Conservation (phyloP, 2,797 vertebrate genomes). For the Rhynchonycteris naso region DNA sequence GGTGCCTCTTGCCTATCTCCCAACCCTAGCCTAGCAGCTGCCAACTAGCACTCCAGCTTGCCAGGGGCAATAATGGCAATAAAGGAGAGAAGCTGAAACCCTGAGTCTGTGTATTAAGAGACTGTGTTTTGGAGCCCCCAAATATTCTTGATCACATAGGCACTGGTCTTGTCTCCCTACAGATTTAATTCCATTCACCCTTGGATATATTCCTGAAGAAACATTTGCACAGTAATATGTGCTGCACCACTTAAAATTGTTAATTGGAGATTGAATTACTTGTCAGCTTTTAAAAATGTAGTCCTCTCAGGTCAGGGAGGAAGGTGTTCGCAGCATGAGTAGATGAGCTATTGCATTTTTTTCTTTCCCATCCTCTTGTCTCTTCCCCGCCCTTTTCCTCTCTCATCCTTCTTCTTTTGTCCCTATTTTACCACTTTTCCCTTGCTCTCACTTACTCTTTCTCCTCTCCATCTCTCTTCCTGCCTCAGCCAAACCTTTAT, state of each 20-base stretch:
- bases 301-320: conserved; percentile 79
- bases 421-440: conserved; percentile 31
- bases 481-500: conserved; percentile 52
- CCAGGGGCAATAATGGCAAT: not conserved
- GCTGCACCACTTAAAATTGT: conserved; percentile 83
- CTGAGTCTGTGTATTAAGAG: conserved; percentile 38
- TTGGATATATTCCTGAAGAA: conserved; percentile 79
- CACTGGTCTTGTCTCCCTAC: conserved; percentile 39
- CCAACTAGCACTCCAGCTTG: not conserved
- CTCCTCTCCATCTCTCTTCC: not conserved
- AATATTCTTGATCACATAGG: conserved; percentile 8
- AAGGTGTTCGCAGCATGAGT: conserved; percentile 69
- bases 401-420: conserved; percentile 50
- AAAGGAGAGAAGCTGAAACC: not conserved
- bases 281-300: conserved; percentile 85
- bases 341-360: conserved; percentile 72
- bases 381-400: not conserved
- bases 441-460: conserved; percentile 17
- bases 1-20: not conserved
- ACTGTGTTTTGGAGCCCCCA: conserved; percentile 5
- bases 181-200: conserved; percentile 74
- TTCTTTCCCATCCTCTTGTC: not conserved
- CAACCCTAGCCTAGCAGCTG: not conserved
- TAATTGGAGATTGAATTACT: conserved; percentile 87
- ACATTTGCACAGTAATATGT: conserved; percentile 83